Conservation (phyloP, 2,888 invertebrate species). For the Hesperia comma region DNA sequence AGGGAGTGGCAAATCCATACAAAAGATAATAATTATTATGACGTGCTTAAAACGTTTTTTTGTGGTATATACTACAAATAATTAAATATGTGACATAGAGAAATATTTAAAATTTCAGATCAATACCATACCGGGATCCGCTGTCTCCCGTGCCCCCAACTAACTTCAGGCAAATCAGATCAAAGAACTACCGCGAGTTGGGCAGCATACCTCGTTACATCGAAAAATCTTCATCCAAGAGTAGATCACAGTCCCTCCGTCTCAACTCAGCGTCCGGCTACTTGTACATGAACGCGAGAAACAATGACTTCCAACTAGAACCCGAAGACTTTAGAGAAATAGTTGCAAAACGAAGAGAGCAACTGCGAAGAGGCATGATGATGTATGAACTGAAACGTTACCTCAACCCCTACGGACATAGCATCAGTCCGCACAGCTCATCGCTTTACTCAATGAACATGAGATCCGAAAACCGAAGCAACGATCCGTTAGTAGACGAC, state of each 20-base stretch:
- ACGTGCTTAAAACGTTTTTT: too few species aligned
- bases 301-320: slow-evolving; percentile 77
- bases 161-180: slow-evolving; percentile 69
- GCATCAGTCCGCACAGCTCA: slow-evolving; percentile 69
- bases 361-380: slow-evolving; percentile 72
- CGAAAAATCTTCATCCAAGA: slow-evolving; percentile 70
- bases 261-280: slow-evolving; percentile 80
- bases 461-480: slow-evolving; percentile 69
- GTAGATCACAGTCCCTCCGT: slow-evolving; percentile 70
- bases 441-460: slow-evolving; percentile 73
- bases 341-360: slow-evolving; percentile 73
- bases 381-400: slow-evolving; percentile 67
- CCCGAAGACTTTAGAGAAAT: slow-evolving; percentile 77
- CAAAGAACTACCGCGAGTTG: slow-evolving; percentile 65
- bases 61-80: too few species aligned
- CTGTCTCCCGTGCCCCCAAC: slow-evolving; percentile 74
- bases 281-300: slow-evolving; percentile 78
- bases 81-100: too few species aligned
- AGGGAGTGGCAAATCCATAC: too few species aligned
- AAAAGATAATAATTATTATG: too few species aligned
- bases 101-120: slow-evolving; percentile 57
- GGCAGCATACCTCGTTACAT: slow-evolving; percentile 73
- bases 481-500: slow-evolving; percentile 77
- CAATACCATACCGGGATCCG: slow-evolving; percentile 73
- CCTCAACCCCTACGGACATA: slow-evolving; percentile 60